Conservation (phyloP, 2,888 invertebrate genomes). For the Therioaphis trifolii region DNA sequence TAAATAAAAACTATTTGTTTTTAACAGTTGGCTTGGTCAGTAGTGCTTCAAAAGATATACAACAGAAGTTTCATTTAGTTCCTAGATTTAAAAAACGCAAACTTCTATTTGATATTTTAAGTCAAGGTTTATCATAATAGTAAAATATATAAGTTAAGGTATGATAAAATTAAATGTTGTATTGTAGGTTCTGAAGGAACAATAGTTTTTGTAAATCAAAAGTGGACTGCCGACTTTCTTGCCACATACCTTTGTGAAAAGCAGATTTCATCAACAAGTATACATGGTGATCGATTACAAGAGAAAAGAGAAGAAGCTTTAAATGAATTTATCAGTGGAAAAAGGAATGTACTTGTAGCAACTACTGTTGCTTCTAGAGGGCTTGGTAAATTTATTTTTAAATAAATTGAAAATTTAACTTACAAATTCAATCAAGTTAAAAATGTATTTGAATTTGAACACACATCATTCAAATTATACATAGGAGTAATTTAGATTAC, state of each 20-base stretch:
- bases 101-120: conserved; percentile 78
- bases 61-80: conserved; percentile 81
- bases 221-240: conserved; percentile 89
- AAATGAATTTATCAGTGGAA: conserved; percentile 83
- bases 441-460: too few relatives aligned
- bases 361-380: conserved; percentile 96
- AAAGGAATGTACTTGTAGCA: conserved; percentile 86
- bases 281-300: conserved; percentile 81
- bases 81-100: conserved; percentile 79
- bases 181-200: conserved; percentile 70
- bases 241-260: conserved; percentile 84
- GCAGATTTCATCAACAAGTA: conserved; percentile 78
- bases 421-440: not conserved
- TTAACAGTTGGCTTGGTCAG: conserved; percentile 92
- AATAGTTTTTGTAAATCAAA: conserved; percentile 91
- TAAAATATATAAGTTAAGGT: not conserved
- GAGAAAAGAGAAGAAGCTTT: conserved; percentile 79
- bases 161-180: not conserved
- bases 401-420: not conserved
- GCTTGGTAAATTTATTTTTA: conserved; percentile 72
- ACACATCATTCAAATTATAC: not conserved
- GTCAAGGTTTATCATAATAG: conserved; percentile 68
- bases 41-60: conserved; percentile 90
- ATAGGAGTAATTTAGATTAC: not conserved
- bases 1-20: conserved; percentile 82